These are phyloP conservation scores for Parapsyche elsis DNA, from an alignment of 1,140 invertebrate genomes.

Conservation along the genomic window DNA sequence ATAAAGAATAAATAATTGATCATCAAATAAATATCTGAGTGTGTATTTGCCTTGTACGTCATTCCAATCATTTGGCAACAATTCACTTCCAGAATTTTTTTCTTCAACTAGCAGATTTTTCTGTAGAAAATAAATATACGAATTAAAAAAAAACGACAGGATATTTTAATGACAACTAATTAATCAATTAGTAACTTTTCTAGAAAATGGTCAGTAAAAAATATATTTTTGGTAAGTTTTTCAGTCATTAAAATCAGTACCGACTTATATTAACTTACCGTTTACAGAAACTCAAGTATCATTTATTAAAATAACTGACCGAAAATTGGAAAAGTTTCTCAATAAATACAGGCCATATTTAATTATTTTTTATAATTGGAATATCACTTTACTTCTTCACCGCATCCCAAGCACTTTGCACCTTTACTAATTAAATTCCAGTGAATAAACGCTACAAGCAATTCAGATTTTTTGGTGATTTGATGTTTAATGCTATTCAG, in stretches of 20 bases:
- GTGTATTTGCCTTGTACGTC: constrained; percentile 69
- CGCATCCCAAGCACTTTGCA: constrained; percentile 78
- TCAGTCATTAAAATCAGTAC: no score
- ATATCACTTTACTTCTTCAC: constrained; percentile 71
- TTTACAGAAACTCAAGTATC: constrained; percentile 67
- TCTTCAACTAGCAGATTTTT: no score
- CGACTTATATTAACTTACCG: constrained; percentile 68
- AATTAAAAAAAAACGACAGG: no score
- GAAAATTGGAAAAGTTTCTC: constrained; percentile 3
- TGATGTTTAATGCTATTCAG: constrained; percentile 72
- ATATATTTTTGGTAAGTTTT: no score
- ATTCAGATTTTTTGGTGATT: constrained; percentile 75
- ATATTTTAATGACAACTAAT: no score
- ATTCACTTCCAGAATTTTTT: constrained; percentile 73
- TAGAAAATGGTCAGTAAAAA: no score
- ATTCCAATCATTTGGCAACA: constrained; percentile 78
- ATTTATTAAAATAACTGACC: no score
- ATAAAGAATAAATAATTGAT: constrained; percentile 74
- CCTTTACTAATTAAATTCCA: constrained; percentile 78
- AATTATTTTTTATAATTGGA: constrained; percentile 36
- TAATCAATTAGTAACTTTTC: no score
- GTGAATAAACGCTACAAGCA: constrained; percentile 76
- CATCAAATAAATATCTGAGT: constrained; percentile 74
- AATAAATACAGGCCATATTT: no score
- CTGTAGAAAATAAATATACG: no score